Percentiles rank a stretch among this genome's conserved stretches.
Evolutionary conservation across 2,797 vertebrate genomes (phyloP).

Genomic region (Pangasius mekongensis): DNA sequence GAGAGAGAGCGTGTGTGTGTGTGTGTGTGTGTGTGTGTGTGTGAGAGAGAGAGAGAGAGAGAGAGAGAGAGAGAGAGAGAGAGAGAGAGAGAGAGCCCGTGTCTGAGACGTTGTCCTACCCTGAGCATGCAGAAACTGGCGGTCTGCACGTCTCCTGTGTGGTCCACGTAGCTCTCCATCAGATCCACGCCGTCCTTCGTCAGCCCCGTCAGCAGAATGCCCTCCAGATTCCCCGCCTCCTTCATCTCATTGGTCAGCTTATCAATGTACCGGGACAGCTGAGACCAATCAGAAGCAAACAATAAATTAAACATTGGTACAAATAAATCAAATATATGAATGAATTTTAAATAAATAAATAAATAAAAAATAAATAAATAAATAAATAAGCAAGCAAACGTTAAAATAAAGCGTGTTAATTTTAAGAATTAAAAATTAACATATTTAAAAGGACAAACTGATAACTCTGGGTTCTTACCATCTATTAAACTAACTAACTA

Average conservation of each 20-base stretch:
- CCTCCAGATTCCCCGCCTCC: slow-evolving; percentile 94
- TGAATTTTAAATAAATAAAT: neutral
- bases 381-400: no score
- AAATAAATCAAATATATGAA: neutral
- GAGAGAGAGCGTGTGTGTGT: no score
- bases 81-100: neutral
- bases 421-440: neutral
- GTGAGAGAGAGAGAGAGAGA: no score
- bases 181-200: slow-evolving; percentile 98
- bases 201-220: slow-evolving; percentile 92
- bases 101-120: slow-evolving; percentile 69
- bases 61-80: no score
- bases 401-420: neutral
- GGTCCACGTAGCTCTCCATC: slow-evolving; percentile 97
- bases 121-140: slow-evolving; percentile 98
- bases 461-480: no score
- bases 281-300: slow-evolving; percentile 31
- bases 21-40: neutral
- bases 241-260: slow-evolving; percentile 97
- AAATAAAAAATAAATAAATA: neutral
- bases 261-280: slow-evolving; percentile 95
- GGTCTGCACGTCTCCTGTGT: slow-evolving; percentile 97
- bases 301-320: neutral
- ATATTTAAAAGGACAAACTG: neutral
- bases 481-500: neutral